A percentile compares a stretch with the other conserved stretches of the same genome.
Evolutionary conservation across 1,140 invertebrate species (phyloP).

Genomic region (Solen grandis): DNA sequence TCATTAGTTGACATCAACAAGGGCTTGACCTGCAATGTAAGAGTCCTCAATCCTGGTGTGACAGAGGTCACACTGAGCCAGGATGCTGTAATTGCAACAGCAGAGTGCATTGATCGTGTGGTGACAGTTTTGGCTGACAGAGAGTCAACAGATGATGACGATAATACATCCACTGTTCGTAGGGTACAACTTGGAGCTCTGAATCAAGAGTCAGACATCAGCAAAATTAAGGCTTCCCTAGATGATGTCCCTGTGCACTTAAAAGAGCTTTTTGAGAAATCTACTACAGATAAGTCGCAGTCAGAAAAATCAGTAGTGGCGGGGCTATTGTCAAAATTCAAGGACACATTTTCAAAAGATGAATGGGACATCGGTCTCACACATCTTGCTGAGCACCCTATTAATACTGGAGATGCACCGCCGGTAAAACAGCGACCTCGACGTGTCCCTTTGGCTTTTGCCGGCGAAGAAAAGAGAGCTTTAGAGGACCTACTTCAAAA

Average conservation of each 20-base stretch:
- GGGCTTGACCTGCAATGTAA: background rate
- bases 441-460: conserved; percentile 8
- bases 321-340: conserved; percentile 9
- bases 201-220: background rate
- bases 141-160: background rate
- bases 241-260: conserved; percentile 14
- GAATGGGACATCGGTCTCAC: conserved; percentile 29
- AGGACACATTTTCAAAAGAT: conserved; percentile 6
- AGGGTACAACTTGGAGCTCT: background rate
- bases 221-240: background rate
- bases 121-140: background rate
- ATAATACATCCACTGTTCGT: background rate
- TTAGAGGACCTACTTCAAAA: conserved; percentile 20
- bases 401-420: conserved; percentile 29
- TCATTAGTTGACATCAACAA: background rate
- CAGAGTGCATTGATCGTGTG: background rate
- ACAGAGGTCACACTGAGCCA: background rate
- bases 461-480: conserved; percentile 21
- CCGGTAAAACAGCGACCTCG: conserved; percentile 16
- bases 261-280: conserved; percentile 2
- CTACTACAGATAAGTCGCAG: background rate
- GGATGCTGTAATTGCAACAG: background rate
- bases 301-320: conserved; percentile 7
- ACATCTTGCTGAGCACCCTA: conserved; percentile 6
- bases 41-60: background rate